Conservation (phyloP, 2,113 vertebrate genomes). For the Nettapus auritus region DNA sequence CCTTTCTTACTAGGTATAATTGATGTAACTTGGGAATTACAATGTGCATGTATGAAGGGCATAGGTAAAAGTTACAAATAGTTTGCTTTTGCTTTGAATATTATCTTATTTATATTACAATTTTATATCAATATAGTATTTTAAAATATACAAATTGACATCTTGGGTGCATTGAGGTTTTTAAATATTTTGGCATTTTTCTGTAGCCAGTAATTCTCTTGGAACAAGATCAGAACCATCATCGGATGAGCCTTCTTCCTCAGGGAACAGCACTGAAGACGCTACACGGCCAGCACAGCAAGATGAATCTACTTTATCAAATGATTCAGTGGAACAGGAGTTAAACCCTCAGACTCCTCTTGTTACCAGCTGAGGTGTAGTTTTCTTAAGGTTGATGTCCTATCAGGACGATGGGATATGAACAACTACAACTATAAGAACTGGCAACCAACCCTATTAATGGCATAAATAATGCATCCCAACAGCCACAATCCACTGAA, state of each 20-base stretch:
- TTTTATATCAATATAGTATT: background rate
- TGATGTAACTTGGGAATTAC: background rate
- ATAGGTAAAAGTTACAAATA: background rate
- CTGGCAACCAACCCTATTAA: background rate
- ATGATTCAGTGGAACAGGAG: slow-evolving; percentile 9
- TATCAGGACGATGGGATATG: background rate
- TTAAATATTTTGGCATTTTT: background rate
- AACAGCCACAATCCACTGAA: background rate
- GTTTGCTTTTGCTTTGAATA: background rate
- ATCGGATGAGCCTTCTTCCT: background rate
- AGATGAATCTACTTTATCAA: slow-evolving; percentile 29
- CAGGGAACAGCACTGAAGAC: slow-evolving; percentile 16
- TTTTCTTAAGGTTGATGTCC: background rate
- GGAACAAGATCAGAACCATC: background rate
- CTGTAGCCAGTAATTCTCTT: slow-evolving; percentile 10
- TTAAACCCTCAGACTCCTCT: slow-evolving; percentile 25
- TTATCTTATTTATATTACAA: background rate
- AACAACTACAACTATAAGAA: background rate
- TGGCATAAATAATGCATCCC: slow-evolving; percentile 19
- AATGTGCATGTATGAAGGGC: background rate
- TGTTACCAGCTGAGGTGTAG: background rate
- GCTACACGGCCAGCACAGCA: slow-evolving; percentile 6
- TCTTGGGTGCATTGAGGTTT: background rate
- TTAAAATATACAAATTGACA: background rate
- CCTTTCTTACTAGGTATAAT: background rate